Base-by-base conservation (phyloP, 2,888 invertebrate species). In the Drosophila leonis region DNA sequence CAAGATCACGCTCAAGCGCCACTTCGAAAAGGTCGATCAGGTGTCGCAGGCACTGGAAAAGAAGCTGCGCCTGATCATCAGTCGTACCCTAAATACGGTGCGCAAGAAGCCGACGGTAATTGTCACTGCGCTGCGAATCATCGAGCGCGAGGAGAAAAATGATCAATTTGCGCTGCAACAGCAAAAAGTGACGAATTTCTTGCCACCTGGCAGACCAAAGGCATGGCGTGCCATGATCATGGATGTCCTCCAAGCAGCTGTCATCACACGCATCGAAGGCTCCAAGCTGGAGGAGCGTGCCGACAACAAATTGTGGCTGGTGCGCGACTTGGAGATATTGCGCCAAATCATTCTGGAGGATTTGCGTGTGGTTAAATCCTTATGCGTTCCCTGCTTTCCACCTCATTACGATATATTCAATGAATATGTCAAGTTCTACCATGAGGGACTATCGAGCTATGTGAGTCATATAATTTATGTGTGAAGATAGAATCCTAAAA, bases 121-220 rank as follows among this genome's bases (percentile, higher is more conserved):
- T 81, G 99, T 99, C 0, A 99, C 99, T 9, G 98, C 98, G 0
- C 93, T 99, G 41, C 94, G 99, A 78, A 98, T 99, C 63, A 98
- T 99, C 85, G 99, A 99, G 93, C 94, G 99, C 62, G 99, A 99
- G 93, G 99, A 99, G 91, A 97, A 97, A 93, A 96, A 97, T 37
- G 99, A 99, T 94, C 95, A 95, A 83, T 96, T 97, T 93, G 97
- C 98, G 12, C 88, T 96, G 75, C 95, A 96, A 92, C 93, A 93
- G 62, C 93, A 93, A 49, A 93, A 93, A 61, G 90, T 93, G 82
- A 97, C 97, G 4, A 97, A 97, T 0, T 99, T 99, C 91, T 94
- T 98, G 93, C 98, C 99, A 0, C 98, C 98, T 0, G 98, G 98
- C 0, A 94, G 99, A 41, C 99, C 99, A 0, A 98, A 99, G 91